Conservation (phyloP, 2,113 vertebrate species). For the Catharus bicknelli region DNA sequence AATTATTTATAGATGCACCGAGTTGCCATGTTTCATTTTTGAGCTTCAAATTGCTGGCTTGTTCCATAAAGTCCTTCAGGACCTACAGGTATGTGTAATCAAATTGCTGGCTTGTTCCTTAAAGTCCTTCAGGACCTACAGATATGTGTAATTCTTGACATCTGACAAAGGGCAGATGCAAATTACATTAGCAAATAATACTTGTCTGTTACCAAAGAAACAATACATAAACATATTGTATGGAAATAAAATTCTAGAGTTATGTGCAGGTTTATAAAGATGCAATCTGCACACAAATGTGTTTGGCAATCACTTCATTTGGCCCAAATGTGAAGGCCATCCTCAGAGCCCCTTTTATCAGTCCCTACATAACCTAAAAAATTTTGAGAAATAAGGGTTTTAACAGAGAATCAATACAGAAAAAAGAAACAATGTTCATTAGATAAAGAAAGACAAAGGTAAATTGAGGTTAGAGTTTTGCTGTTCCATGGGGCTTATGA, state of each 20-base stretch:
- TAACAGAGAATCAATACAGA: neutral
- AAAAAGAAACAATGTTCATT: neutral
- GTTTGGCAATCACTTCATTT: neutral
- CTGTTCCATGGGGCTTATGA: neutral
- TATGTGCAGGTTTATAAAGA: neutral
- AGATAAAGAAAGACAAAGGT: constrained; percentile 15
- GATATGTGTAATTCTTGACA: neutral
- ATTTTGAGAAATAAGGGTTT: neutral
- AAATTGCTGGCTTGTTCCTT: neutral
- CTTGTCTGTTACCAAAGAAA: neutral
- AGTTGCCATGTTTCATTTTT: neutral
- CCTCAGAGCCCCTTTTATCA: neutral
- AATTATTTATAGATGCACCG: constrained; percentile 27
- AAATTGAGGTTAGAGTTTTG: constrained; percentile 4
- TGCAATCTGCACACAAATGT: neutral
- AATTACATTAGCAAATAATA: neutral
- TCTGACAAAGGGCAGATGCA: neutral
- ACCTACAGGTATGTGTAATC: neutral
- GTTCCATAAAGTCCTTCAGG: neutral
- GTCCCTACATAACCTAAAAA: neutral
- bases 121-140: neutral
- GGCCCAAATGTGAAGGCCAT: neutral
- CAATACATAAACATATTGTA: neutral
- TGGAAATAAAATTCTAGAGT: neutral
- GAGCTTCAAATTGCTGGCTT: neutral